Evolutionary conservation across 2,797 vertebrate species (phyloP).

Genomic region (Sebastes goodei): DNA sequence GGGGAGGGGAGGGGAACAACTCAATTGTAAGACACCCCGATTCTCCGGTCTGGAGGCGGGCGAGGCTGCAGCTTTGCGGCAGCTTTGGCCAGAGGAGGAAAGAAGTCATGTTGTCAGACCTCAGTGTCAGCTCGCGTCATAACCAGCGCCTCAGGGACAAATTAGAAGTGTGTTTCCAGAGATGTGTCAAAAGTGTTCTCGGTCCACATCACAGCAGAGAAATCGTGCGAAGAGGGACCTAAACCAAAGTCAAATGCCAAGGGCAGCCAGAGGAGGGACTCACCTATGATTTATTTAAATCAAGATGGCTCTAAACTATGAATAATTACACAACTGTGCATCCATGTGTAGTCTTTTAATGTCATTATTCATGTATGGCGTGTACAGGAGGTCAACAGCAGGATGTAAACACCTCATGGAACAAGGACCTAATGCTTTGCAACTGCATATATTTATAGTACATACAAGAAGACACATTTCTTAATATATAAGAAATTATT

Average conservation of each 20-base stretch:
- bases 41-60: conserved; percentile 65
- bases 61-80: conserved; percentile 54
- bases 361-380: conserved; percentile 17
- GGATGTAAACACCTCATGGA: conserved; percentile 31
- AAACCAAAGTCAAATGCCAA: conserved; percentile 75
- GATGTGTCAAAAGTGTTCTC: conserved; percentile 84
- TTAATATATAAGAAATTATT: not conserved
- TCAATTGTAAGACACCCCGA: conserved; percentile 65
- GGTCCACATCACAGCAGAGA: conserved; percentile 79
- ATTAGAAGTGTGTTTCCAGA: conserved; percentile 81
- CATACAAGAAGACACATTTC: not conserved
- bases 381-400: not conserved
- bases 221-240: conserved; percentile 57
- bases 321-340: conserved; percentile 44
- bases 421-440: not conserved
- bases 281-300: conserved; percentile 72
- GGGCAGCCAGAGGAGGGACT: conserved; percentile 52
- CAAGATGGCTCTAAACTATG: conserved; percentile 30
- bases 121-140: conserved; percentile 80
- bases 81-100: conserved; percentile 79
- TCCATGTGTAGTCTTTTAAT: conserved; percentile 17
- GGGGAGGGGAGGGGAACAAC: conserved; percentile 36
- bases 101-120: conserved; percentile 82
- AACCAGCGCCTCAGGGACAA: conserved; percentile 74
- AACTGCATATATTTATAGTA: not conserved